Base-by-base conservation (phyloP, 1,140 invertebrate genomes). In the Ceratina australensis region DNA sequence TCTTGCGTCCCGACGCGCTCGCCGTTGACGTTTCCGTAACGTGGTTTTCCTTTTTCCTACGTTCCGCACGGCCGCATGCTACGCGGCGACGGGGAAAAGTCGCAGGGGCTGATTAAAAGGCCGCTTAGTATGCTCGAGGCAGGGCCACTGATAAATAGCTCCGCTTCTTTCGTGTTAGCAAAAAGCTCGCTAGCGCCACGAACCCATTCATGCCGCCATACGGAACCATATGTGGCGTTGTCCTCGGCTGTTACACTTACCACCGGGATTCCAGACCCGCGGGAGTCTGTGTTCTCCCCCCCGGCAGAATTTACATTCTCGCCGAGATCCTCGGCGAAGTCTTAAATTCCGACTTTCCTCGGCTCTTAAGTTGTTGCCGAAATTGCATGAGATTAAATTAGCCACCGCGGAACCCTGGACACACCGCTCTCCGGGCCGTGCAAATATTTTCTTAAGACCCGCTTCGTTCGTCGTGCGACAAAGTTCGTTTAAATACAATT, bases 61-160 rank as follows among this genome's bases (percentile, higher is more conserved):
- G 33, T 66, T 49, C 49, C 63, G 28, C 47, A 33, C 49, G 24
- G 26, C 33, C 33, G 33, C 33, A n/a, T 10, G 33, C 3, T 42
- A 5, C 33, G 33, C 33, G 5, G 33, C 33, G 33, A 42, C 24
- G 63, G 73, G 69, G 80, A 68, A 82, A 82, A 75, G 59, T 74
- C 72, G 72, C 33, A 42, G 42, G 49, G 61, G 72, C 63, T 83
- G 81, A 76, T 84, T 83, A 83, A 83, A 79, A 49, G 73, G 47
- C 57, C 81, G 78, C 67, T 84, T 84, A 83, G 82, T 84, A 84
- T 84, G 81, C 81, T 52, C 33, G 59, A 42, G 75, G 72, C 68
- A 50, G 85, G 72, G 78, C 82, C 82, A 85, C 83, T 87, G 86
- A 87, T 87, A 87, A 87, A 87, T 87, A 87, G 84, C 80, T 78